Conservation (phyloP, 23 tunicate genomes). For the Botrylloides violaceus region DNA sequence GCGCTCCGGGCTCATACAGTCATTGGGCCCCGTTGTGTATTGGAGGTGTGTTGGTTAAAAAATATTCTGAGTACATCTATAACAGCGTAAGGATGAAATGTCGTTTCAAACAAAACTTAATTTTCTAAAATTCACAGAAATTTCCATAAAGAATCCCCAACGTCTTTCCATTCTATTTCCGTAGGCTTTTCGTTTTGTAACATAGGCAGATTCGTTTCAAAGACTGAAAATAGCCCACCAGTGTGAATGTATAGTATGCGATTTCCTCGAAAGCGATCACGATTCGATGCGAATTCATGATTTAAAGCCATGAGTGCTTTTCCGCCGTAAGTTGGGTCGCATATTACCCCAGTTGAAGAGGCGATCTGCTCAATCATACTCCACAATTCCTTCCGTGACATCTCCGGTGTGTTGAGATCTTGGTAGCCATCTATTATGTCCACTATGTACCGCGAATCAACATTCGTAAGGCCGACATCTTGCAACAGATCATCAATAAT, state of each 20-base stretch:
- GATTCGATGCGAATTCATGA: slow-evolving; percentile 43
- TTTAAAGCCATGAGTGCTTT: slow-evolving; percentile 65
- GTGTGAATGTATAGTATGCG: slow-evolving; percentile 73
- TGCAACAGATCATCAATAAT: slow-evolving; percentile 66
- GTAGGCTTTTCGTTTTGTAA: too few relatives aligned
- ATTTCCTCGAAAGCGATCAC: slow-evolving; percentile 58
- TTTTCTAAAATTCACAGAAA: too few relatives aligned
- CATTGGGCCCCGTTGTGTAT: too few relatives aligned
- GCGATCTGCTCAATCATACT: slow-evolving; percentile 29
- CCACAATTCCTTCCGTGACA: slow-evolving; percentile 36
- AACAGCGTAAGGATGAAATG: too few relatives aligned
- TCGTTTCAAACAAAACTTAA: too few relatives aligned
- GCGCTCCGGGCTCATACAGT: too few relatives aligned
- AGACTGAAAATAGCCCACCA: slow-evolving; percentile 39
- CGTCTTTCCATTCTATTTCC: too few relatives aligned
- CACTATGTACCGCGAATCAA: slow-evolving; percentile 52
- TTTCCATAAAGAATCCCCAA: too few relatives aligned
- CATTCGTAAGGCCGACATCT: slow-evolving; percentile 23
- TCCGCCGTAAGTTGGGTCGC: slow-evolving; percentile 87
- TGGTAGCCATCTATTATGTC: slow-evolving; percentile 92
- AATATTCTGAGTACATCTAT: too few relatives aligned
- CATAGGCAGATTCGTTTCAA: too few relatives aligned
- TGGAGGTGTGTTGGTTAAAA: too few relatives aligned
- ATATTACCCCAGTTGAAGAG: slow-evolving; percentile 51
- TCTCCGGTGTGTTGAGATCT: too few relatives aligned